Evolutionary conservation across 1,140 invertebrate species (phyloP), one percentile per base, ranked within the genome.

Genomic region (Conus betulinus): DNA sequence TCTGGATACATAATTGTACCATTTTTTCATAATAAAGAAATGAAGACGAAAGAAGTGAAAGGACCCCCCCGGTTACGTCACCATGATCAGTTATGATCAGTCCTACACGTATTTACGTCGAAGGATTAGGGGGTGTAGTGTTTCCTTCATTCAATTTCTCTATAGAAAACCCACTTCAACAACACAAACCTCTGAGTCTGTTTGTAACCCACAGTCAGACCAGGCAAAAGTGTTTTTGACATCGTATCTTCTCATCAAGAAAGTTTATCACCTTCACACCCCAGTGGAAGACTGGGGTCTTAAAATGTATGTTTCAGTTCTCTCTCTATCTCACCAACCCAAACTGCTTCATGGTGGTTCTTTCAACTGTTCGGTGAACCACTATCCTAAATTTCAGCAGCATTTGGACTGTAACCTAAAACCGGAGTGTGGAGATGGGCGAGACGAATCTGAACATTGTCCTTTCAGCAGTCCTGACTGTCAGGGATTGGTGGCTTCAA

Each of bases 351-450:
- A 25, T 5, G 71, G 10, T 23, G 84, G 27, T 6, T 51, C 71
- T 5, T 85, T 63, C 27, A 57, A 85, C 63, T 85, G 84, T 25
- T 71, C 60, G 10, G 84, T 71, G 15, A 13, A 53, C 2, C 57
- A 85, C 57, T 85, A 85, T 25, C 11, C 57, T 39, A 17, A 8
- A 8, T 85, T 85, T 71, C 52, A 51, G 23, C 57, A 67, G 5
- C 84, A 85, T 57, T 13, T 85, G 25, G 60, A 85, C 39, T 85
- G 84, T 51, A 85, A 85, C 60, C 63, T 85, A 27, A n/a, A 85
- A n/a, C 57, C 60, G 27, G 84, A 85, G 84, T 85, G 84, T 52
- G 6, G 71, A 5, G 27, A 55, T 39, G 84, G 55, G 17, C n/a
- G n/a, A n/a, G 84, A 85, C 15, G 84, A 85, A 71, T 25, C 17